A percentile compares a stretch with the other conserved stretches of the same genome.
phyloP scores from a whole-genome alignment of 1,140 invertebrate species.

The Drosophila triauraria region DNA sequence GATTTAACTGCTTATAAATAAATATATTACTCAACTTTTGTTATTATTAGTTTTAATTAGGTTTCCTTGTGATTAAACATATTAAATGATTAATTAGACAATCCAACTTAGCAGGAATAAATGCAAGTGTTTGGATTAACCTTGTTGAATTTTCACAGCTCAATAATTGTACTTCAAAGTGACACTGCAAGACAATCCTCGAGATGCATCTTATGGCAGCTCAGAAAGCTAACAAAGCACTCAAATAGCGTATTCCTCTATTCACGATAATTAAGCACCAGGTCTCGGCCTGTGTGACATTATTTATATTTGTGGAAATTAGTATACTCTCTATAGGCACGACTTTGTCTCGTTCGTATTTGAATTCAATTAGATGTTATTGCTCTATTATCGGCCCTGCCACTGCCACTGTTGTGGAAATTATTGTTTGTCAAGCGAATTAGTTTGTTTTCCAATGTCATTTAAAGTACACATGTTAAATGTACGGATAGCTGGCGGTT shows the following conservation, averaged over 20 bases:
- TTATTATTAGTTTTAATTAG: not conserved
- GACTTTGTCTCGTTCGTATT: slow-evolving; percentile 50
- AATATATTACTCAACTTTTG: slow-evolving; percentile 11
- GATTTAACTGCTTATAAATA: not conserved
- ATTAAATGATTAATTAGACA: not conserved
- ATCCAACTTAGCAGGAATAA: not conserved
- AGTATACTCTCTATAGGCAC: slow-evolving; percentile 51
- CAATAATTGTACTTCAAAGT: slow-evolving; percentile 3
- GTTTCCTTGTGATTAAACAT: not conserved
- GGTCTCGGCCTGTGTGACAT: slow-evolving; percentile 25
- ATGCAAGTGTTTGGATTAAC: not conserved
- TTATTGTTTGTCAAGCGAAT: slow-evolving; percentile 45
- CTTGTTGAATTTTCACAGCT: slow-evolving; percentile 21
- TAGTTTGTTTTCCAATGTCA: slow-evolving; percentile 59
- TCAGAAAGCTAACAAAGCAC: slow-evolving; percentile 17
- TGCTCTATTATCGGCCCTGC: slow-evolving; percentile 46
- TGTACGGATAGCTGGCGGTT: slow-evolving; percentile 21
- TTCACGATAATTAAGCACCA: slow-evolving; percentile 42
- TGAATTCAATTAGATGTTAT: slow-evolving; percentile 62
- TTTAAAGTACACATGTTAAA: slow-evolving; percentile 34
- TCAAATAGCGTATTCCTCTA: slow-evolving; percentile 17
- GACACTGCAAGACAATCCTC: slow-evolving; percentile 7
- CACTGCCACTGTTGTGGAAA: slow-evolving; percentile 26
- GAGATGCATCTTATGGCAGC: slow-evolving; percentile 11
- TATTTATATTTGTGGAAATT: slow-evolving; percentile 49